Percentiles rank a stretch among this genome's conserved stretches.
phyloP scores from a whole-genome alignment of 2,113 vertebrate genomes.

The Ariopsis seemanni region DNA sequence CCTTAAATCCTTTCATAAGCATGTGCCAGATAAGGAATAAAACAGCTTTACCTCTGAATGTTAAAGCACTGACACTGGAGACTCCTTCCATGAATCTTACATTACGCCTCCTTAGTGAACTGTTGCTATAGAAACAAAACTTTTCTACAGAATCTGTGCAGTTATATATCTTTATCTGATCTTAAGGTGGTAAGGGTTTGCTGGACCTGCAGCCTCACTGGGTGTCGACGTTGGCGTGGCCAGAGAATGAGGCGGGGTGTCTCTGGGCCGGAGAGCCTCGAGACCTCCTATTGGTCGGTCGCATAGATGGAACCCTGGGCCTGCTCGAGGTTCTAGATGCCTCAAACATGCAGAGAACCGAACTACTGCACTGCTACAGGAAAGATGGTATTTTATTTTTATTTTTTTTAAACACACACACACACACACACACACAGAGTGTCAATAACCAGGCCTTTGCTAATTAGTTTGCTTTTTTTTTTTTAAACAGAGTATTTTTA shows the following conservation, averaged over 20 bases:
- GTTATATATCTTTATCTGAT: not conserved
- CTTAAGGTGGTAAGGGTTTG: constrained; percentile 83
- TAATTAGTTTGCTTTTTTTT: constrained; percentile 7
- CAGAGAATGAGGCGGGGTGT: constrained; percentile 79
- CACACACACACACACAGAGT: not conserved
- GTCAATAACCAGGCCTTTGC: not conserved
- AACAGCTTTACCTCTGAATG: not conserved
- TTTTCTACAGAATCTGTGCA: not conserved
- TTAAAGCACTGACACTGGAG: not conserved
- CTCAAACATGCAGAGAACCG: constrained; percentile 82
- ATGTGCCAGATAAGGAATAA: not conserved
- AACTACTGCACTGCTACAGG: constrained; percentile 93
- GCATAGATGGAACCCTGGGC: constrained; percentile 92
- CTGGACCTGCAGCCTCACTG: constrained; percentile 92
- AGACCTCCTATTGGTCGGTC: constrained; percentile 89
- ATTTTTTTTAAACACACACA: not conserved
- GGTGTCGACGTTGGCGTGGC: constrained; percentile 92
- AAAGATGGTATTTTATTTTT: constrained; percentile 80
- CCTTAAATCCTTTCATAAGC: not conserved
- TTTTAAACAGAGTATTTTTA: too few relatives aligned
- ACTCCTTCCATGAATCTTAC: not conserved
- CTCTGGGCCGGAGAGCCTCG: constrained; percentile 83
- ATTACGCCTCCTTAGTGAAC: not conserved
- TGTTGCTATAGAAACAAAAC: not conserved
- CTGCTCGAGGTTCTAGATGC: constrained; percentile 88